Percentiles rank a stretch among this genome's conserved stretches.
These are phyloP conservation scores for Drosophila guanche DNA, from an alignment of 1,140 invertebrate genomes.

Conservation along the genomic window DNA sequence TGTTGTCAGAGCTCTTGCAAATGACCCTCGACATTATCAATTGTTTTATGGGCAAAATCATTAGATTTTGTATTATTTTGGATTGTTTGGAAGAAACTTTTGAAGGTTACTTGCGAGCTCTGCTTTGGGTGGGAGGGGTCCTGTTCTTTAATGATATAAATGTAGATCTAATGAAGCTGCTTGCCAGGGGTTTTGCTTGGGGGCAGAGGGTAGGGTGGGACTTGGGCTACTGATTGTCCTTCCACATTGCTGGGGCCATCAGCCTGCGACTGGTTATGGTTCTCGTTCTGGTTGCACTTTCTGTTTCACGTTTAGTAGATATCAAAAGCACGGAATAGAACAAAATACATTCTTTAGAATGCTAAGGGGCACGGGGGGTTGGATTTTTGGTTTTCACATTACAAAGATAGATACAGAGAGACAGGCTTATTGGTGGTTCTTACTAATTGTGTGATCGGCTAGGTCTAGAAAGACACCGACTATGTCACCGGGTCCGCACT, in stretches of 20 bases:
- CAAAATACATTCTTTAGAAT: conserved; percentile 36
- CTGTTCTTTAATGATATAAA: too few species aligned
- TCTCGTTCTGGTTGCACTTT: conserved; percentile 15
- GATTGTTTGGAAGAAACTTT: too few species aligned
- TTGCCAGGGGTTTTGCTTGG: too few species aligned
- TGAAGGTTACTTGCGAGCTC: too few species aligned
- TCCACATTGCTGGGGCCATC: conserved; percentile 45
- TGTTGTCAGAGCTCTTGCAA: too few species aligned
- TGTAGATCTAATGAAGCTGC: too few species aligned
- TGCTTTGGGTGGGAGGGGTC: too few species aligned
- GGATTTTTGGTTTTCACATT: conserved; percentile 40
- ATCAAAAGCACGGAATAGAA: conserved; percentile 73
- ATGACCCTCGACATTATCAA: too few species aligned
- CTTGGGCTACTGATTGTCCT: conserved; percentile 14
- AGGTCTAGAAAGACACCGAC: conserved; percentile 98
- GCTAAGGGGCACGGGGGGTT: conserved; percentile 10
- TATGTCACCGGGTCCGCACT: conserved; percentile 96
- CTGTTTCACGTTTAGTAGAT: conserved; percentile 77
- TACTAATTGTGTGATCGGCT: conserved; percentile 98
- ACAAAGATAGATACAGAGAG: conserved; percentile 30
- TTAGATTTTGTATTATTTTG: too few species aligned
- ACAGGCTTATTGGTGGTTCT: conserved; percentile 81
- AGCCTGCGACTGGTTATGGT: conserved; percentile 1
- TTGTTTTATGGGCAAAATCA: too few species aligned
- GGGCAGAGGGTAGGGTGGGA: conserved; percentile 1